A percentile compares a stretch with the other conserved stretches of the same genome.
These are phyloP conservation scores for Athalia cordata DNA, from an alignment of 2,888 invertebrate genomes.

Conservation along the genomic window DNA sequence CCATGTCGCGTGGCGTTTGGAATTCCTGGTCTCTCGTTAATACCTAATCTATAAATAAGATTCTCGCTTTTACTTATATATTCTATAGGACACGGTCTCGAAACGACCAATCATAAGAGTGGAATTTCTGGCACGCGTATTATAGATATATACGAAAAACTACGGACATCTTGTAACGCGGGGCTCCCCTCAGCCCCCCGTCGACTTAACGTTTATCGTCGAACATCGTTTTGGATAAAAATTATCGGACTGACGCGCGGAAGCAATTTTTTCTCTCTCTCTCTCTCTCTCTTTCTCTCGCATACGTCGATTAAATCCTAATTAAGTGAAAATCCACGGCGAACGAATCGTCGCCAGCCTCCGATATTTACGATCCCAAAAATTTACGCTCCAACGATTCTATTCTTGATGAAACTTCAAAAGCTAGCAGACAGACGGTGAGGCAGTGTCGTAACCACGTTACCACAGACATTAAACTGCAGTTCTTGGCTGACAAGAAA, in stretches of 20 bases:
- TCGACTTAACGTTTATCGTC: too few relatives aligned
- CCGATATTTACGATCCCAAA: too few relatives aligned
- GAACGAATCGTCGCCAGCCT: too few relatives aligned
- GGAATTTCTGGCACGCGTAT: conserved; percentile 42
- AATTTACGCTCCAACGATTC: conserved; percentile 29
- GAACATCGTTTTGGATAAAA: too few relatives aligned
- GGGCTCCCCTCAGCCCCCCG: too few relatives aligned
- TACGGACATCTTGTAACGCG: background rate
- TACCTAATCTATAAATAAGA: conserved; percentile 47
- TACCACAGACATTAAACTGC: conserved; percentile 41
- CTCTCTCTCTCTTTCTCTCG: too few relatives aligned
- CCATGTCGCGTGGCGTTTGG: conserved; percentile 47
- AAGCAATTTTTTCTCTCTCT: too few relatives aligned
- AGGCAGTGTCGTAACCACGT: conserved; percentile 35
- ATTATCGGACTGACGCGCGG: too few relatives aligned
- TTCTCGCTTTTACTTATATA: conserved; percentile 41
- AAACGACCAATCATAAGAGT: conserved; percentile 44
- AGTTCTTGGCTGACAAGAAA: conserved; percentile 33
- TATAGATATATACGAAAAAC: background rate
- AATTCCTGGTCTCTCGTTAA: conserved; percentile 47
- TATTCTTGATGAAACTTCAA: conserved; percentile 41
- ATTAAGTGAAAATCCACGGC: too few relatives aligned
- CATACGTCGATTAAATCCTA: too few relatives aligned
- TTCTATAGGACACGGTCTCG: conserved; percentile 36
- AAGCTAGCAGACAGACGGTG: background rate